Conservation (phyloP, 2,113 vertebrate genomes). For the Thamnophis sirtalis region DNA sequence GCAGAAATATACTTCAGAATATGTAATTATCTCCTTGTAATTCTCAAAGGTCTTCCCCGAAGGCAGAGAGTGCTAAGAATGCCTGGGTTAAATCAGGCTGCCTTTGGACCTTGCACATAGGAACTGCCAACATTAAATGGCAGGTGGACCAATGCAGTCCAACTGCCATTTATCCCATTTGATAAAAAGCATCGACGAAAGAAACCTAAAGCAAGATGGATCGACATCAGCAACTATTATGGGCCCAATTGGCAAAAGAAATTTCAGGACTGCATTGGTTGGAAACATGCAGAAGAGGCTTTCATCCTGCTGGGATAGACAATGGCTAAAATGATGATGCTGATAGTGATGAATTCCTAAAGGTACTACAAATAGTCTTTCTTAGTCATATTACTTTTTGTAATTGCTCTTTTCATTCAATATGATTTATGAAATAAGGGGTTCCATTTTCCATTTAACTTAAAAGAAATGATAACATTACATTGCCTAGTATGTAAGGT, state of each 20-base stretch:
- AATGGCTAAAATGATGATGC: background rate
- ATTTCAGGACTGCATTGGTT: background rate
- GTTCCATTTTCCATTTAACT: background rate
- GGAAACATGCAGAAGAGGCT: background rate
- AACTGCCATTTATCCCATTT: background rate
- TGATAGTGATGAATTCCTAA: background rate
- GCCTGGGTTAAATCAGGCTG: background rate
- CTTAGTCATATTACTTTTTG: background rate
- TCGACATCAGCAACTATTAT: background rate
- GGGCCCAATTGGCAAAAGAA: background rate
- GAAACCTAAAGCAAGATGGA: background rate
- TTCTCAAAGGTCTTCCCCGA: background rate
- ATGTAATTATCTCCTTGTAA: constrained; percentile 12
- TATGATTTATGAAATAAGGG: background rate
- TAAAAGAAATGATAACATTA: background rate
- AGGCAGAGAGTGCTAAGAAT: background rate
- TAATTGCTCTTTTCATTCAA: background rate
- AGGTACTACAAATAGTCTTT: background rate
- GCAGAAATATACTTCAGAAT: background rate
- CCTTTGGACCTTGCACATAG: background rate
- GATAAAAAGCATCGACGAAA: background rate
- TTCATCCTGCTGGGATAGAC: background rate
- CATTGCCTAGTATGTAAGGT: constrained; percentile 3
- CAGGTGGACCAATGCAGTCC: background rate
- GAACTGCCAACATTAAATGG: background rate